Evolutionary conservation across 1,140 invertebrate species (phyloP), one percentile per base, ranked within the genome.

Genomic region (Andricus grossulariae): DNA sequence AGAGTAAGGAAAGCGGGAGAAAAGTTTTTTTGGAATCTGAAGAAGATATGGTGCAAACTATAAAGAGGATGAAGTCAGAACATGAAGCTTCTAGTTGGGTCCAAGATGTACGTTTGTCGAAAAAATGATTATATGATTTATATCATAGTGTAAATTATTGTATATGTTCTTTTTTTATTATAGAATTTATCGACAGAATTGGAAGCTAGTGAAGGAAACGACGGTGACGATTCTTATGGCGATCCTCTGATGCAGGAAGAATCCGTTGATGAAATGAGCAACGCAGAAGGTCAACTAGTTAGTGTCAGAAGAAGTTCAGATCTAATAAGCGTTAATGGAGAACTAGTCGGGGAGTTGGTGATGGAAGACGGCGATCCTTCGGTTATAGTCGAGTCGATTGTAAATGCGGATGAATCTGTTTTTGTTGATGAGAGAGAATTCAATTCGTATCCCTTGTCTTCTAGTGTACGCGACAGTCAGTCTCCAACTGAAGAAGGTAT

Each of bases 21-120:
- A 77, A 92, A 87, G 78, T 89, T 49, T 80, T 91, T 89, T 71
- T 91, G 60, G 83, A 93, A 78, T 87, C 92, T 81, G 80, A 93
- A 80, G 87, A 93, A 88, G 81, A 93, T 83, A 83, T 92, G 75
- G 76, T 85, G 3, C 86, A 85, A 18, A 92, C 90, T 0, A 89
- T 92, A 74, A 86, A 90, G 74, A 85, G 82, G 54, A 91, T 92
- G 51, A 90, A 92, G 72, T 87, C 89, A 2, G 90, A 91, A 73
- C 88, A 89, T 3, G 79, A 86, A 49, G 81, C 85, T 32, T 74
- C 88, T 16, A 77, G 77, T 19, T 91, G 89, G 82, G 85, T 86
- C 72, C 88, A 89, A 86, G 88, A 89, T 74, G 89, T 91, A 82
- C 16, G 11, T 50, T 49, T 55, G 6, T 16, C 52, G 18, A 72